These are phyloP conservation scores for Cygnus buccinator DNA, from an alignment of 2,113 vertebrate genomes.

Conservation along the genomic window DNA sequence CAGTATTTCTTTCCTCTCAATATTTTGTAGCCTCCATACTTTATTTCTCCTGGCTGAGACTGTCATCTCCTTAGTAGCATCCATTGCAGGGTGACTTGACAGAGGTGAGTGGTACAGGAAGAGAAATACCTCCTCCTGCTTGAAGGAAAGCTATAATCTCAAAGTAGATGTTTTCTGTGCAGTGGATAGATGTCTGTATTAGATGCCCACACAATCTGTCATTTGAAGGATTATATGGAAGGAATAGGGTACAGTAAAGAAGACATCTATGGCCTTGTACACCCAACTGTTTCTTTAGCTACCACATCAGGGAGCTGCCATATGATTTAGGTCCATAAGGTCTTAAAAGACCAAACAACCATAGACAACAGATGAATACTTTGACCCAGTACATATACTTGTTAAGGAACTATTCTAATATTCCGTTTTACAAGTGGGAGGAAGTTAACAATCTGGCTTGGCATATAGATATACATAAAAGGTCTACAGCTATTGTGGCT, in stretches of 20 bases:
- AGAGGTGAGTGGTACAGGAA: background rate
- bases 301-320: fast-evolving
- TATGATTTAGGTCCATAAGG: background rate
- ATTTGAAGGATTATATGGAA: background rate
- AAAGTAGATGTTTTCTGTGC: background rate
- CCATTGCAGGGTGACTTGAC: background rate
- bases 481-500: background rate
- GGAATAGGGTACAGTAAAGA: background rate
- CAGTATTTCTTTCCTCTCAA: background rate
- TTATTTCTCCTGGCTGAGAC: background rate
- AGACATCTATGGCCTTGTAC: background rate
- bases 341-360: background rate
- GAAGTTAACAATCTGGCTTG: background rate
- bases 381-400: background rate
- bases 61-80: background rate
- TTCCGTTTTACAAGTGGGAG: background rate
- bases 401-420: background rate
- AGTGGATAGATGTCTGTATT: background rate
- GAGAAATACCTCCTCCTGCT: background rate
- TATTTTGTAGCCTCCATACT: background rate
- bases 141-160: background rate
- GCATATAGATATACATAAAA: background rate
- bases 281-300: background rate
- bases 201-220: background rate
- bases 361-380: background rate